Conservation (phyloP, 2,113 vertebrate genomes). For the Propithecus coquereli region DNA sequence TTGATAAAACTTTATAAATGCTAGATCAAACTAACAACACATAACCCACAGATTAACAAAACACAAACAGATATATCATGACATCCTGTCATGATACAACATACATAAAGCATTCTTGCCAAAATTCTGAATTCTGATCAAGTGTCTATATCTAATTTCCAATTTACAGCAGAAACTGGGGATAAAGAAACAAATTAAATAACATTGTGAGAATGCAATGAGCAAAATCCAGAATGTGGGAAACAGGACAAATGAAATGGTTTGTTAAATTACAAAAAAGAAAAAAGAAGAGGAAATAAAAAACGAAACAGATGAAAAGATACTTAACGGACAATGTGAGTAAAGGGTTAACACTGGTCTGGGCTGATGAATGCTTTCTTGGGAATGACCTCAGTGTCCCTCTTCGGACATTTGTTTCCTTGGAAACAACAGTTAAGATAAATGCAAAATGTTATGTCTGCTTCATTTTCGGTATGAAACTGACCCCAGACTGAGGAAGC, state of each 20-base stretch:
- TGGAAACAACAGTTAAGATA: neutral
- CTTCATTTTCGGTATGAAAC: neutral
- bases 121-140: neutral
- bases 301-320: neutral
- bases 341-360: neutral
- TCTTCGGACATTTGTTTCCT: neutral
- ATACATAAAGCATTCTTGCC: neutral
- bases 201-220: neutral
- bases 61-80: neutral
- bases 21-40: neutral
- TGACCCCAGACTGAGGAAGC: neutral
- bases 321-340: neutral
- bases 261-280: neutral
- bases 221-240: neutral
- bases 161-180: neutral
- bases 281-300: neutral
- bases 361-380: neutral
- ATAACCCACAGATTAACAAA: neutral
- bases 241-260: neutral
- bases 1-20: neutral
- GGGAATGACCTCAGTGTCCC: neutral
- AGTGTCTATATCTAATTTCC: neutral
- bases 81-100: neutral
- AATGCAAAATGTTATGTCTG: neutral
- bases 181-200: conserved; percentile 28